Percentiles rank a stretch among this genome's conserved stretches.
Evolutionary conservation across 2,888 invertebrate genomes (phyloP).

Genomic region (Heliconius ismenius): DNA sequence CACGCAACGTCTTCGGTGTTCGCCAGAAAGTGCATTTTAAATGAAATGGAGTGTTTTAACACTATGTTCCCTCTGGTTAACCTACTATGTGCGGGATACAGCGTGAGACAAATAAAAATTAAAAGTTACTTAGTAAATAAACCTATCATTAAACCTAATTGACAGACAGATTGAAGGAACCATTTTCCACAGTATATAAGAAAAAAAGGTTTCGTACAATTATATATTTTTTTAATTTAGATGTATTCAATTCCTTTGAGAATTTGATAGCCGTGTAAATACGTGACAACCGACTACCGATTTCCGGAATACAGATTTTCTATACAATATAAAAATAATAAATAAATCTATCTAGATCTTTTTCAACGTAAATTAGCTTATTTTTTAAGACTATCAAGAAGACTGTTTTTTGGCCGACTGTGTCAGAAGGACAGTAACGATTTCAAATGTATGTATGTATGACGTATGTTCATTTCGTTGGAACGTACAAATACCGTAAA

Average conservation of each 20-base stretch:
- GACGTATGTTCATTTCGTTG: too few species aligned
- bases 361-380: background rate
- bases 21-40: background rate
- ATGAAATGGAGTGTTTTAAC: background rate
- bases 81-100: background rate
- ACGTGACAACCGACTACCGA: conserved; percentile 27
- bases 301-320: conserved; percentile 9
- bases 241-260: background rate
- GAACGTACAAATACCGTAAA: too few species aligned
- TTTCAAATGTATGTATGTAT: too few species aligned
- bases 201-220: background rate
- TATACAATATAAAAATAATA: background rate
- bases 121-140: background rate
- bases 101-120: background rate
- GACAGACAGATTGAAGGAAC: background rate
- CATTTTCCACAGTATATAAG: background rate
- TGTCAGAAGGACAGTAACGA: too few species aligned
- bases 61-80: background rate
- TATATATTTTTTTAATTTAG: background rate
- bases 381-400: background rate
- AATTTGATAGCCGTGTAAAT: conserved; percentile 16
- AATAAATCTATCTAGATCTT: background rate
- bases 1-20: background rate
- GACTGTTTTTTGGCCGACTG: background rate
- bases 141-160: background rate